These are phyloP conservation scores for Anoplopoma fimbria DNA, from an alignment of 2,113 vertebrate genomes.

Conservation along the genomic window DNA sequence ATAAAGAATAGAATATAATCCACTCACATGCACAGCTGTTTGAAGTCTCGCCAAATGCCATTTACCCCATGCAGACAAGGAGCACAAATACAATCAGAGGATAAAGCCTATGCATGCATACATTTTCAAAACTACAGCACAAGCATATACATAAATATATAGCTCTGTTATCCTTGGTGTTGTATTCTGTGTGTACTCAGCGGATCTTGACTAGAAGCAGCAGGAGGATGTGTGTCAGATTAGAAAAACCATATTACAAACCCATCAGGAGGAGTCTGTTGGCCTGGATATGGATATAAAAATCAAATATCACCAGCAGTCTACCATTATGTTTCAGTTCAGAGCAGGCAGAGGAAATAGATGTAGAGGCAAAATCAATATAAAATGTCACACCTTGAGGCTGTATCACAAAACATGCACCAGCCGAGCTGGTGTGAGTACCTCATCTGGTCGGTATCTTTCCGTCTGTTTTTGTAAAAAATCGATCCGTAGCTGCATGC, in stretches of 20 bases:
- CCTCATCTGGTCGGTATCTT: conserved; percentile 15
- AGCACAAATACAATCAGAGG: background rate
- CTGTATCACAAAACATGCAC: conserved; percentile 1
- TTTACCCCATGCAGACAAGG: background rate
- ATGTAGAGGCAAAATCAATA: conserved; percentile 41
- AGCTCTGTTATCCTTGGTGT: background rate
- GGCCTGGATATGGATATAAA: conserved; percentile 45
- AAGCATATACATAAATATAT: conserved; percentile 13
- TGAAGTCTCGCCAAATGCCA: background rate
- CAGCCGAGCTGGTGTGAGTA: conserved; percentile 20
- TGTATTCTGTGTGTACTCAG: conserved; percentile 17
- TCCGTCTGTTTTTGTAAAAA: conserved; percentile 29
- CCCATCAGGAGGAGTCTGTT: conserved; percentile 58
- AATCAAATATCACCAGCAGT: conserved; percentile 40
- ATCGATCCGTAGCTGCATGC: conserved; percentile 62
- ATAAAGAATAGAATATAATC: conserved; percentile 31
- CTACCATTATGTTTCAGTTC: conserved; percentile 33
- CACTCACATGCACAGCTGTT: conserved; percentile 13
- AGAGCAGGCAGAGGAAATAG: conserved; percentile 32
- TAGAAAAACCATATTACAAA: conserved; percentile 63
- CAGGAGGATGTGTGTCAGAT: conserved; percentile 42
- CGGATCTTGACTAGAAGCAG: conserved; percentile 14
- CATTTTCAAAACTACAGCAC: conserved; percentile 19
- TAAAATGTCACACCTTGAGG: conserved; percentile 35
- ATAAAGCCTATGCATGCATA: background rate